Percentiles rank a stretch among this genome's conserved stretches.
phyloP scores from a whole-genome alignment of 2,113 vertebrate genomes.

The Notothenia coriiceps region DNA sequence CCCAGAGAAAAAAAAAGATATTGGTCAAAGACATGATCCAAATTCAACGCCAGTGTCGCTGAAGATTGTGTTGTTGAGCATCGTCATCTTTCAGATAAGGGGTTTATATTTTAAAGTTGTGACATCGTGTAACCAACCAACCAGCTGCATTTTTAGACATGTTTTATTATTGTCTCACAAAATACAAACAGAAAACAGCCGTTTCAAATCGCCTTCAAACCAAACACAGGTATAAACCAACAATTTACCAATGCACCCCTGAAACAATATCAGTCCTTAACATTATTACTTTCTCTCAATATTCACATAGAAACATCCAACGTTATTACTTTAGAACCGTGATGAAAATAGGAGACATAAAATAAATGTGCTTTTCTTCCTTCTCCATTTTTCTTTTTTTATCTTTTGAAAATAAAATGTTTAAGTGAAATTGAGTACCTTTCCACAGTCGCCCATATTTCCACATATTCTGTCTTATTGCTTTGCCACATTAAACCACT shows the following conservation, averaged over 20 bases:
- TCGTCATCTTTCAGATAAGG: slow-evolving; percentile 13
- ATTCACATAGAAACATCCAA: too few relatives aligned
- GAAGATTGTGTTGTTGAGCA: slow-evolving; percentile 39
- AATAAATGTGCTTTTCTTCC: not conserved
- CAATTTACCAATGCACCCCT: too few relatives aligned
- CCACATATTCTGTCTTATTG: not conserved
- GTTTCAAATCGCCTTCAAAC: too few relatives aligned
- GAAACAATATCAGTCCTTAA: not conserved
- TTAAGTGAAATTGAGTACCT: not conserved
- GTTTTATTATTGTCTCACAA: too few relatives aligned
- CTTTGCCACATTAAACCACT: not conserved
- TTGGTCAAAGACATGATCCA: slow-evolving; percentile 7
- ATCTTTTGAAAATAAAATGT: not conserved
- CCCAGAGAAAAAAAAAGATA: slow-evolving; percentile 41
- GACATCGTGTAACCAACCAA: not conserved
- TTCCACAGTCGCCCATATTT: not conserved
- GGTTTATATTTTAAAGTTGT: not conserved
- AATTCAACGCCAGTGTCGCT: slow-evolving; percentile 13
- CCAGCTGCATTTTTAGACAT: too few relatives aligned
- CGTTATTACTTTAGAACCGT: not conserved
- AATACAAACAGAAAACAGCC: too few relatives aligned
- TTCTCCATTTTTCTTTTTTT: not conserved
- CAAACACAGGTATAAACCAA: too few relatives aligned
- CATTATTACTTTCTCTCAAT: too few relatives aligned
- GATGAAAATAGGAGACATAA: too few relatives aligned